A percentile compares a stretch with the other conserved stretches of the same genome.
phyloP scores from a whole-genome alignment of 2,797 vertebrate species.

The Lacerta viridis region DNA sequence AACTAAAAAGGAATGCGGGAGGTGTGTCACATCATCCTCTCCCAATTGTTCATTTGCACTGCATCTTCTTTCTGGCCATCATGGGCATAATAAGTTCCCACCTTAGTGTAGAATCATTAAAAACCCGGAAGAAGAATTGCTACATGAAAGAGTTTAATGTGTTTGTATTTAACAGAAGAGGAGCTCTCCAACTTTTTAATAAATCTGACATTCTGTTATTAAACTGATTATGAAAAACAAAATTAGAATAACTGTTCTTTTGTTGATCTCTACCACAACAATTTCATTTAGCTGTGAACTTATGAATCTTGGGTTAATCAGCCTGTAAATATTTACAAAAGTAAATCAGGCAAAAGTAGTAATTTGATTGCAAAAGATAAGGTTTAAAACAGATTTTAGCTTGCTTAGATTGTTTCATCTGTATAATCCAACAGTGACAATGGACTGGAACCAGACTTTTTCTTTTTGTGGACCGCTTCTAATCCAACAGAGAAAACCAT shows the following conservation, averaged over 20 bases:
- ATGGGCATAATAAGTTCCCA: not conserved
- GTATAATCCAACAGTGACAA: not conserved
- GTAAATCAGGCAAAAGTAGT: slow-evolving; percentile 60
- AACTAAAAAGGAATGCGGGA: not conserved
- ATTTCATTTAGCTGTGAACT: slow-evolving; percentile 59
- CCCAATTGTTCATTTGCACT: not conserved
- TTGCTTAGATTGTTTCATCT: not conserved
- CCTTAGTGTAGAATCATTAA: not conserved
- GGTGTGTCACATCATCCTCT: not conserved
- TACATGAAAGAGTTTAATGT: not conserved
- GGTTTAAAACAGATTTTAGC: slow-evolving; percentile 48
- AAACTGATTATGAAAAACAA: slow-evolving; percentile 8
- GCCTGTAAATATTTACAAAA: slow-evolving; percentile 57
- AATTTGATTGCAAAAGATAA: slow-evolving; percentile 64
- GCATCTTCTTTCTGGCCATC: not conserved
- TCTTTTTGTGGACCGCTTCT: not conserved
- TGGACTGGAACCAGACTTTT: not conserved
- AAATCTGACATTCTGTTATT: slow-evolving; percentile 8
- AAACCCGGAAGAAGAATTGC: not conserved
- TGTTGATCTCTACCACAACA: slow-evolving; percentile 40
- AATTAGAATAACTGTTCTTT: slow-evolving; percentile 27
- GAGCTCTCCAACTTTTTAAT: slow-evolving; percentile 25
- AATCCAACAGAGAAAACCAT: not conserved
- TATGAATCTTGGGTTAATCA: slow-evolving; percentile 68
- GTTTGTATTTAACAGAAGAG: not conserved